Base-by-base conservation (phyloP, 2,113 vertebrate species). In the Piprites chloris region DNA sequence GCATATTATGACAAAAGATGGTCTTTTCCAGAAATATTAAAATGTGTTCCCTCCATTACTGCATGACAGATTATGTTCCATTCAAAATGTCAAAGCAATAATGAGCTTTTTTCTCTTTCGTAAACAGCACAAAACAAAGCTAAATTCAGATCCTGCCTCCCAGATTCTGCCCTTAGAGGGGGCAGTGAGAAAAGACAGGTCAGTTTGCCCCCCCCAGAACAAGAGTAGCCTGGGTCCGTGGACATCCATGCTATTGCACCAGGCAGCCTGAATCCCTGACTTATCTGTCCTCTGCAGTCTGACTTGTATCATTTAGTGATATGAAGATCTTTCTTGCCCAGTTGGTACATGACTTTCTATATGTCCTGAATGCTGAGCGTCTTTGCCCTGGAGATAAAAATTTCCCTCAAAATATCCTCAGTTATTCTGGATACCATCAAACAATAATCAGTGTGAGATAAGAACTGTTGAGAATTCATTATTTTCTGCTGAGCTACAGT, bases 401-500 rank as follows among this genome's bases (percentile, higher is more conserved):
- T 92, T 95, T 95, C 66, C 62, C 73, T 68, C 44, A 78, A 91
- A 97, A 94, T 93, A 86, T 87, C 80, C 67, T 93, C 76, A 65
- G 49, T 90, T 94, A 79, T 94, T 96, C 90, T 78, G 86, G 96
- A 94, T 88, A 84, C 66, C 77, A 93, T 95, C 94, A 93, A 95
- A 93, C 88, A 94, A 82, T 92, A 93, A 94, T 94, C 93, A 92
- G 66, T 55, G 37, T 72, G 62, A 89, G 95, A 93, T 96, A 86
- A 95, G 73, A 93, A 93, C 68, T 79, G 88, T 88, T 78, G 58
- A 94, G 91, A 91, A 96, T 93, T 94, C 90, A 86, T 89, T 93
- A 93, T 89, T 95, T 94, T 92, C 90, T 95, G 85, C 86, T 96
- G 86, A 85, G 88, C 83, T 94, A 58, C 85, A 95, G 94, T 94